These are phyloP conservation scores for Diglossa brunneiventris DNA, from an alignment of 2,113 vertebrate species.

Conservation along the genomic window DNA sequence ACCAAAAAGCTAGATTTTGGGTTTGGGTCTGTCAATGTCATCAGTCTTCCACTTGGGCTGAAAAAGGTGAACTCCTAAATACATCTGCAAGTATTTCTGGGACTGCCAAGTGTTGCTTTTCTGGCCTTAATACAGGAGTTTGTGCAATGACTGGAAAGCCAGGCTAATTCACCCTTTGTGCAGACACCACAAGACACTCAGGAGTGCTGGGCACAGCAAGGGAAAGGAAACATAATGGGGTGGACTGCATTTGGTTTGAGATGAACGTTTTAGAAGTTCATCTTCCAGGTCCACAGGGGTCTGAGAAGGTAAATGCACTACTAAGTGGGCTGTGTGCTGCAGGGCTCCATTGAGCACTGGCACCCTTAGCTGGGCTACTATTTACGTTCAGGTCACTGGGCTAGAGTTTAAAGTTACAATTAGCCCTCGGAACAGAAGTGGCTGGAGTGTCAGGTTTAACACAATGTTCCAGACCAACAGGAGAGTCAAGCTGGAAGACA, in stretches of 20 bases:
- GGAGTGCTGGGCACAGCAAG: not conserved
- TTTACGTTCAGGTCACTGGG: not conserved
- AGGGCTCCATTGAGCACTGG: not conserved
- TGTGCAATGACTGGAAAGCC: not conserved
- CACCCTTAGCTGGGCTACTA: not conserved
- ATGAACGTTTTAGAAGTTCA: not conserved
- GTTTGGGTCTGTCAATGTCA: not conserved
- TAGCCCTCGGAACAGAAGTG: not conserved
- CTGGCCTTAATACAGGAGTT: not conserved
- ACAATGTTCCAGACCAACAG: not conserved
- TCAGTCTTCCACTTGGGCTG: not conserved
- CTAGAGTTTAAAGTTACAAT: not conserved
- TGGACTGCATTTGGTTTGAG: not conserved
- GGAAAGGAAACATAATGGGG: not conserved
- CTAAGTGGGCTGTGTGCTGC: not conserved
- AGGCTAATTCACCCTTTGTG: not conserved
- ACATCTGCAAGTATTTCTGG: not conserved
- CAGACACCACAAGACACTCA: not conserved
- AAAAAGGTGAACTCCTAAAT: not conserved
- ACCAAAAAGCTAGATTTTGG: not conserved
- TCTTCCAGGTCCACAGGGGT: not conserved
- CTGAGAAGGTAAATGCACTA: not conserved
- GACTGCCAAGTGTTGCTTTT: not conserved
- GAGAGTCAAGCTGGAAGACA: not conserved
- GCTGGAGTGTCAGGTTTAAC: not conserved